Percentiles rank a stretch among this genome's conserved stretches.
phyloP scores from a whole-genome alignment of 2,888 invertebrate genomes.

The Perithous albicinctus region DNA sequence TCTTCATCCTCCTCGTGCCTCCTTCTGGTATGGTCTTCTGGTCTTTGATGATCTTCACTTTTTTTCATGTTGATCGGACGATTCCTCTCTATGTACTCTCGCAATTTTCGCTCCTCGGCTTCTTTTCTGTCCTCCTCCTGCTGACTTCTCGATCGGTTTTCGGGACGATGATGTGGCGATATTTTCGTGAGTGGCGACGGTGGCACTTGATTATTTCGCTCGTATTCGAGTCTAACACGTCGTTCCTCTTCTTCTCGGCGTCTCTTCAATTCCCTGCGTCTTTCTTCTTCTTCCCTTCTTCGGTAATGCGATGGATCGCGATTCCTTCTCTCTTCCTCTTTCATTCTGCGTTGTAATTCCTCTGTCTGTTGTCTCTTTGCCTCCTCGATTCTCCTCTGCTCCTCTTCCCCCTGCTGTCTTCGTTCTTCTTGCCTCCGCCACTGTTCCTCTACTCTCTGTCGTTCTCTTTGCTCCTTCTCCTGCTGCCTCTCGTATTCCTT shows the following conservation, averaged over 20 bases:
- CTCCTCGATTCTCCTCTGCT: slow-evolving; percentile 50
- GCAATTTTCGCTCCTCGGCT: slow-evolving; percentile 55
- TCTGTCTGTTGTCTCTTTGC: slow-evolving; percentile 63
- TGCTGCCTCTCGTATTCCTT: slow-evolving; percentile 63
- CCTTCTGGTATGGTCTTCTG: slow-evolving; percentile 36
- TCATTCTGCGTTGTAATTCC: slow-evolving; percentile 36
- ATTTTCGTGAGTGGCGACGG: slow-evolving; percentile 54
- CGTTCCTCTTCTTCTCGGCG: slow-evolving; percentile 60
- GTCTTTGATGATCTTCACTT: slow-evolving; percentile 3
- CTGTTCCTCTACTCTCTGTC: slow-evolving; percentile 32
- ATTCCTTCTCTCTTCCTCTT: slow-evolving; percentile 38
- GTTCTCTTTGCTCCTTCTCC: slow-evolving; percentile 47
- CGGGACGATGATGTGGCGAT: slow-evolving; percentile 35
- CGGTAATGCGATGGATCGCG: slow-evolving; percentile 19
- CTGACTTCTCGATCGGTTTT: slow-evolving; percentile 21
- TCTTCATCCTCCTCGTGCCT: slow-evolving; percentile 29
- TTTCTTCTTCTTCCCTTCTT: slow-evolving; percentile 27
- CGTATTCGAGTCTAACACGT: slow-evolving; percentile 51
- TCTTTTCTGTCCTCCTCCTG: slow-evolving; percentile 32
- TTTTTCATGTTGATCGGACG: slow-evolving; percentile 69
- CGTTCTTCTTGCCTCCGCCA: background rate
- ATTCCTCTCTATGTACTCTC: slow-evolving; percentile 74
- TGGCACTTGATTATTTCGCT: slow-evolving; percentile 39
- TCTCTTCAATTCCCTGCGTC: slow-evolving; percentile 63
- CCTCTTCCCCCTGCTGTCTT: slow-evolving; percentile 23